A percentile compares a stretch with the other conserved stretches of the same genome.
Evolutionary conservation across 2,888 invertebrate species (phyloP).

Genomic region (Thymelicus lineola): DNA sequence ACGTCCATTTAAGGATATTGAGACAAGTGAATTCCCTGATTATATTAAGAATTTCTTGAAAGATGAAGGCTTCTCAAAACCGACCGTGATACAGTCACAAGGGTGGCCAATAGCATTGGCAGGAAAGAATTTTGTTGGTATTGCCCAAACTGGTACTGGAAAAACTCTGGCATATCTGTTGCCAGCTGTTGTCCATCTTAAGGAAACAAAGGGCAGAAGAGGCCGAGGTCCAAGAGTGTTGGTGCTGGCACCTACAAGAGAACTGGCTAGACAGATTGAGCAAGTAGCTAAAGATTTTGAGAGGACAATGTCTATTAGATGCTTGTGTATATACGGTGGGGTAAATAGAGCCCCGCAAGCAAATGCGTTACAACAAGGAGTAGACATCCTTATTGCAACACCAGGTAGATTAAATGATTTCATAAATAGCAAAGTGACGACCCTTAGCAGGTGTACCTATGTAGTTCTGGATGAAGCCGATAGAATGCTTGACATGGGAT

Average conservation of each 20-base stretch:
- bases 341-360: conserved; percentile 89
- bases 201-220: conserved; percentile 88
- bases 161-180: conserved; percentile 91
- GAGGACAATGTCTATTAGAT: conserved; percentile 87
- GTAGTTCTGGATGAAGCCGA: conserved; percentile 96
- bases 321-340: conserved; percentile 95
- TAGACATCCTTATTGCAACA: conserved; percentile 94
- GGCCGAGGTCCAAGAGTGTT: conserved; percentile 93
- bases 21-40: conserved; percentile 90
- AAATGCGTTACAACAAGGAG: conserved; percentile 87
- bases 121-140: conserved; percentile 93
- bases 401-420: conserved; percentile 95
- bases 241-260: conserved; percentile 92
- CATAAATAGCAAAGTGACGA: conserved; percentile 89
- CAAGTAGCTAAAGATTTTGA: conserved; percentile 92
- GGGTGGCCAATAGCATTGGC: conserved; percentile 94
- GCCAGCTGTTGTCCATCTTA: conserved; percentile 94
- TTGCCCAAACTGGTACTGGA: conserved; percentile 93
- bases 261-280: conserved; percentile 92
- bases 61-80: conserved; percentile 87
- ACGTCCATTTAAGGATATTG: conserved; percentile 90
- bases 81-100: conserved; percentile 93
- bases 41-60: conserved; percentile 87
- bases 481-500: conserved; percentile 98
- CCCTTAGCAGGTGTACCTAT: conserved; percentile 90